A percentile compares a stretch with the other conserved stretches of the same genome.
Evolutionary conservation across 2,888 invertebrate genomes (phyloP).

Genomic region (Sarcophaga carnaria): DNA sequence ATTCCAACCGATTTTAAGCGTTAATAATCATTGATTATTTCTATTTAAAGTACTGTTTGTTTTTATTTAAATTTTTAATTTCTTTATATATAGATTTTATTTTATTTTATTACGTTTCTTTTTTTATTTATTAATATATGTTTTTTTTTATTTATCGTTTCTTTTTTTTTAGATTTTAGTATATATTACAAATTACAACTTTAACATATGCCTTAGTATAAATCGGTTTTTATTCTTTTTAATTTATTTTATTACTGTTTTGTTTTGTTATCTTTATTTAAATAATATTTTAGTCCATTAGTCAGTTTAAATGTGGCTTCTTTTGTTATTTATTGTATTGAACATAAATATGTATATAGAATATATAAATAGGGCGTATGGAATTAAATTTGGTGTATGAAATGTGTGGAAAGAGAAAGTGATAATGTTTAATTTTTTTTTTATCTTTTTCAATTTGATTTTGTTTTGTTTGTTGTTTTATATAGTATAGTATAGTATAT

Average conservation of each 20-base stretch:
- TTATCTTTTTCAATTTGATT: constrained; percentile 7
- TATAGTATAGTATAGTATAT: too few relatives aligned
- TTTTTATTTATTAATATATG: constrained; percentile 50
- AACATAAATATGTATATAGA: constrained; percentile 50
- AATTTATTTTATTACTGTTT: constrained; percentile 14
- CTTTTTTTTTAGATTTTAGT: constrained; percentile 52
- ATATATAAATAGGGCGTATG: constrained; percentile 17
- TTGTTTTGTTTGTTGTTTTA: not conserved
- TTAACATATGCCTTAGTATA: constrained; percentile 69
- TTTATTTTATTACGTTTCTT: constrained; percentile 26
- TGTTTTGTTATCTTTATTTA: constrained; percentile 22
- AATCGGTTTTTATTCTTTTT: constrained; percentile 38
- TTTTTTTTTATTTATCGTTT: constrained; percentile 28
- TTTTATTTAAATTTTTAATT: constrained; percentile 33
- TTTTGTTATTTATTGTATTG: constrained; percentile 27
- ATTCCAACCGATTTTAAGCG: constrained; percentile 52
- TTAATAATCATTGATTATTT: constrained; percentile 44
- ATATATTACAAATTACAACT: constrained; percentile 69
- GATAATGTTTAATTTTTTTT: constrained; percentile 20
- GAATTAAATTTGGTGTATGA: constrained; percentile 14
- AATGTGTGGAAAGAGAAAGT: constrained; percentile 30
- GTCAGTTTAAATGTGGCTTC: constrained; percentile 49
- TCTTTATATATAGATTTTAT: constrained; percentile 28
- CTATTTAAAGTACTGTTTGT: constrained; percentile 35
- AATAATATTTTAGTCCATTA: constrained; percentile 50